Conservation (phyloP, 2,113 vertebrate genomes). For the Malurus melanocephalus region DNA sequence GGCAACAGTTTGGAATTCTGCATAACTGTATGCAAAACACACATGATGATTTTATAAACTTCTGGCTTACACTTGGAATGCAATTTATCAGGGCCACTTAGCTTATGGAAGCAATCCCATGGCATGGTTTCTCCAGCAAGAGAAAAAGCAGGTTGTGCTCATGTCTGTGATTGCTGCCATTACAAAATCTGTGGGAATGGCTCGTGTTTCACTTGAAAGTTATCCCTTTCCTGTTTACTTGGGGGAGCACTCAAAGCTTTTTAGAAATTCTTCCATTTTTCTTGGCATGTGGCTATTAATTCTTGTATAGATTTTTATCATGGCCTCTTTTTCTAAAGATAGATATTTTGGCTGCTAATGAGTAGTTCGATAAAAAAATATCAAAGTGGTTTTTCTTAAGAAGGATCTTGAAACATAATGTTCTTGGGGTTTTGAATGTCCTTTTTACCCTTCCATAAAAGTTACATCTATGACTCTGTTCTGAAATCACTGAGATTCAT, state of each 20-base stretch:
- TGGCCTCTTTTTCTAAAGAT: neutral
- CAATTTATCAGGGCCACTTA: neutral
- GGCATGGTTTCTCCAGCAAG: neutral
- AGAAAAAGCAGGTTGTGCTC: neutral
- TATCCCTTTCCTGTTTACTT: conserved; percentile 25
- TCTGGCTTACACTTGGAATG: neutral
- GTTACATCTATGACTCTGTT: neutral
- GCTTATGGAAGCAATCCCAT: neutral
- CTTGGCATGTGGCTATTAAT: neutral
- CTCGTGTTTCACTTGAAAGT: neutral
- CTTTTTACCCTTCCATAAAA: conserved; percentile 1
- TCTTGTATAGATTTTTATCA: neutral
- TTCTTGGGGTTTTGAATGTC: neutral
- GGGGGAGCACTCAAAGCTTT: neutral
- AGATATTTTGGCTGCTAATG: neutral
- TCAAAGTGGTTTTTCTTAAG: neutral
- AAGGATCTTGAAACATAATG: neutral
- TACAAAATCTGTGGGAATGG: neutral
- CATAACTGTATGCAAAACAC: neutral
- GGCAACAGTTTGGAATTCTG: neutral
- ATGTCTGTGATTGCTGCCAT: neutral
- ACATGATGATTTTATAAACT: neutral
- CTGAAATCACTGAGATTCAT: neutral
- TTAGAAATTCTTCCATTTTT: conserved; percentile 20
- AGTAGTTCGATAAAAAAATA: neutral